These are phyloP conservation scores for Eublepharis macularius DNA, from an alignment of 2,113 vertebrate species.

Conservation along the genomic window DNA sequence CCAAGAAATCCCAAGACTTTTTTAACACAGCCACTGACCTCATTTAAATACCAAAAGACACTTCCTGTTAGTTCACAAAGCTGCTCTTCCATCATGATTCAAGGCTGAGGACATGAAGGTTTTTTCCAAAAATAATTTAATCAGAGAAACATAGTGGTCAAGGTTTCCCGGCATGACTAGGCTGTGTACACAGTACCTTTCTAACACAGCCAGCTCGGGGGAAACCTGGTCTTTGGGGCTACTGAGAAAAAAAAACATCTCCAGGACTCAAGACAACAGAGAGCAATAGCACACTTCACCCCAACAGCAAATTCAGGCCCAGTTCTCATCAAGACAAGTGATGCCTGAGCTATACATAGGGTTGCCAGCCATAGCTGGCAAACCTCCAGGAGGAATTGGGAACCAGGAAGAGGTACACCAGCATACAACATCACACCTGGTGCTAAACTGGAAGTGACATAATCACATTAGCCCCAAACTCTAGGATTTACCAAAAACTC, in stretches of 20 bases:
- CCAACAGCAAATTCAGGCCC: background rate
- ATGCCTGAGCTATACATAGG: background rate
- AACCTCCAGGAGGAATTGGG: no score
- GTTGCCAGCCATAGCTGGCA: no score
- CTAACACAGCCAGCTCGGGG: background rate
- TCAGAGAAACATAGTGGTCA: constrained; percentile 18
- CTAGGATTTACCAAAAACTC: no score
- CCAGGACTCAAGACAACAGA: background rate
- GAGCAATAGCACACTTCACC: no score
- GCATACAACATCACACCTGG: no score
- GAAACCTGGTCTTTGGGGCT: background rate
- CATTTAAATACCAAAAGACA: background rate
- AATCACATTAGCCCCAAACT: no score
- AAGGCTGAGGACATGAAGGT: background rate
- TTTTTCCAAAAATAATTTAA: constrained; percentile 62
- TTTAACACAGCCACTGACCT: background rate
- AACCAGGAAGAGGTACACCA: no score
- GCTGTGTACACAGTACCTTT: background rate
- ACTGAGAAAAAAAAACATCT: background rate
- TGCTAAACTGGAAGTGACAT: no score
- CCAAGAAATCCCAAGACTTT: background rate
- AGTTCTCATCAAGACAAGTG: background rate
- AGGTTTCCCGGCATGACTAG: background rate
- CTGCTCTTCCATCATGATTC: background rate
- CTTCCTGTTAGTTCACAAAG: background rate